A percentile compares a stretch with the other conserved stretches of the same genome.
These are phyloP conservation scores for Eidolon helvum DNA, from an alignment of 2,113 vertebrate genomes.

Conservation along the genomic window DNA sequence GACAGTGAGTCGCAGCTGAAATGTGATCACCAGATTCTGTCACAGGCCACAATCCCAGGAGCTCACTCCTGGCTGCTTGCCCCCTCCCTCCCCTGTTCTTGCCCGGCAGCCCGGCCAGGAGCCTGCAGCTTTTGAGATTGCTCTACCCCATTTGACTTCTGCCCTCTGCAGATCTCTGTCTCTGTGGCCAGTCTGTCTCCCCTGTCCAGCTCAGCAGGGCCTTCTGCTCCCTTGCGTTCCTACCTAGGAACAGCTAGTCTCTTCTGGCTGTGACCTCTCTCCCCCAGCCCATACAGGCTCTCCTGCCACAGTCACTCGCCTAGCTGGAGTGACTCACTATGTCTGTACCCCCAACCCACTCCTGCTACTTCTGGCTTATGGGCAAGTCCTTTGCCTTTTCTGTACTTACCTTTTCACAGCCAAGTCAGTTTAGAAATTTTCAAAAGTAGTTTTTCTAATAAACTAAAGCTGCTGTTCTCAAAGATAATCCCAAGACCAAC, in stretches of 20 bases:
- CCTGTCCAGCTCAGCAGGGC: neutral
- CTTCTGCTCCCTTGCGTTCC: neutral
- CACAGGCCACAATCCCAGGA: neutral
- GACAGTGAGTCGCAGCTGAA: constrained; percentile 44
- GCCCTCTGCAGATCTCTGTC: neutral
- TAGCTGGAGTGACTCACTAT: neutral
- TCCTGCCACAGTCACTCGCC: neutral
- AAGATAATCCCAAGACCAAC: neutral
- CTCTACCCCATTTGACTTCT: constrained; percentile 54
- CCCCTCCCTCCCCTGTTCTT: neutral
- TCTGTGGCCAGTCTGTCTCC: neutral
- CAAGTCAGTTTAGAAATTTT: neutral
- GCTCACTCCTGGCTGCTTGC: constrained; percentile 42
- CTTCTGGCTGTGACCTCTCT: neutral
- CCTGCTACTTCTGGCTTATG: neutral
- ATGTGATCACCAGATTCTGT: constrained; percentile 11
- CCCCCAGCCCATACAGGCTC: neutral
- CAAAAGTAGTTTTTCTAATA: constrained; percentile 1
- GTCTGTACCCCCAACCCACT: neutral
- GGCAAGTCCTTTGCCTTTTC: neutral
- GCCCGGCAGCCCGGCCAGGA: constrained; percentile 27
- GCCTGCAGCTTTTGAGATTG: constrained; percentile 26
- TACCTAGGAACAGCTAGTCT: neutral
- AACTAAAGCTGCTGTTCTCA: constrained; percentile 5
- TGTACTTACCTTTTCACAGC: neutral